Conservation (phyloP, 2,113 vertebrate genomes). For the Cephalopterus ornatus region DNA sequence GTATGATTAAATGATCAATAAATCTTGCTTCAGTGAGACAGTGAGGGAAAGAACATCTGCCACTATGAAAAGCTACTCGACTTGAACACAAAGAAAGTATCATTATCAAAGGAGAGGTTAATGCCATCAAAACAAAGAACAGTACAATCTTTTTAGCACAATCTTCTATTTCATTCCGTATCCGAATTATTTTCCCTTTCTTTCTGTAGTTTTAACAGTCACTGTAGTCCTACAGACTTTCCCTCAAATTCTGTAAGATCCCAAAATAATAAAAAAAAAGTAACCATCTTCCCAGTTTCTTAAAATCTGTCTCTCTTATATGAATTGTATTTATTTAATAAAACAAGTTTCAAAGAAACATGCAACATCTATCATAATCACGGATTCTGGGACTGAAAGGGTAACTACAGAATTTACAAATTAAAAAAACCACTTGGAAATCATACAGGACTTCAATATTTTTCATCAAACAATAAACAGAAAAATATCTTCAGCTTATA, state of each 20-base stretch:
- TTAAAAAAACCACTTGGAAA: neutral
- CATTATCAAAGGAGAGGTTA: neutral
- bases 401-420: neutral
- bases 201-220: neutral
- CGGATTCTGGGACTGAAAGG: neutral
- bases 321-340: neutral
- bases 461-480: neutral
- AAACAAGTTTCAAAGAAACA: neutral
- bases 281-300: neutral
- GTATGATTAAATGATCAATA: conserved; percentile 2
- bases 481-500: neutral
- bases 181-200: neutral
- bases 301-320: neutral
- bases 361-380: neutral
- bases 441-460: neutral
- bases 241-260: neutral
- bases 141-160: neutral
- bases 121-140: neutral
- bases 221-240: neutral
- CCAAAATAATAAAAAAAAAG: neutral
- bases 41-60: neutral
- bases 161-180: neutral
- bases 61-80: neutral
- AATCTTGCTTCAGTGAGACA: neutral
- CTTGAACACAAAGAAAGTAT: neutral